Percentiles rank a stretch among this genome's conserved stretches.
phyloP scores from a whole-genome alignment of 2,888 invertebrate species.

The Oxyteleia sp. region DNA sequence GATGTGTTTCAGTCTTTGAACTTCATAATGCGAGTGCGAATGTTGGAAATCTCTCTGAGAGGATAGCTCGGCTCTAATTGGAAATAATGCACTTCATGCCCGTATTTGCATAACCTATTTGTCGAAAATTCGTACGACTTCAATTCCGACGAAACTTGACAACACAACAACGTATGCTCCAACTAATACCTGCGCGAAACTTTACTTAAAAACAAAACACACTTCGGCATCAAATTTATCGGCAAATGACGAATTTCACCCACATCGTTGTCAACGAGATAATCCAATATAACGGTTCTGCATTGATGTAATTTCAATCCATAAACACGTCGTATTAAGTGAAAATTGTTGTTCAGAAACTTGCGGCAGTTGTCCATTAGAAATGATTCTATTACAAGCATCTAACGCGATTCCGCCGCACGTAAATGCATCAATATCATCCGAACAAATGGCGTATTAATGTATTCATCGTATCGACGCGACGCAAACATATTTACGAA shows the following conservation, averaged over 20 bases:
- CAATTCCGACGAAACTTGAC: constrained; percentile 53
- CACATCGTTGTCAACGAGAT: no score
- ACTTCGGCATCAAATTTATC: constrained; percentile 34
- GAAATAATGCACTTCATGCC: constrained; percentile 60
- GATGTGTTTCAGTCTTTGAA: constrained; percentile 45
- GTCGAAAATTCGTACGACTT: constrained; percentile 50
- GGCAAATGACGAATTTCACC: no score
- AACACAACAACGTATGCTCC: constrained; percentile 40
- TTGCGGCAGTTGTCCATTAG: no score
- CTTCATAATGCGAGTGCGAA: constrained; percentile 46
- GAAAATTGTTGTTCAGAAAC: no score
- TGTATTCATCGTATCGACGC: constrained; percentile 13
- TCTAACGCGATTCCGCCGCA: no score
- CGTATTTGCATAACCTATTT: constrained; percentile 68
- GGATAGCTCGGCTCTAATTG: constrained; percentile 46
- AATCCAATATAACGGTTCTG: no score
- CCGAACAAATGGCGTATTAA: constrained; percentile 34
- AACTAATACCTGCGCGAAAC: constrained; percentile 33
- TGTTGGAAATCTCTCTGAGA: constrained; percentile 43
- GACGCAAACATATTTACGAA: constrained; percentile 27
- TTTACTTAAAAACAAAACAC: constrained; percentile 41
- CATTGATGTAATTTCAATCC: no score
- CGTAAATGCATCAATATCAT: constrained; percentile 10
- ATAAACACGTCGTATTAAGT: no score
- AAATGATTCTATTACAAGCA: no score